Evolutionary conservation across 2,888 invertebrate genomes (phyloP), one percentile per base, ranked within the genome.

Genomic region (Pseudococcus viburni): DNA sequence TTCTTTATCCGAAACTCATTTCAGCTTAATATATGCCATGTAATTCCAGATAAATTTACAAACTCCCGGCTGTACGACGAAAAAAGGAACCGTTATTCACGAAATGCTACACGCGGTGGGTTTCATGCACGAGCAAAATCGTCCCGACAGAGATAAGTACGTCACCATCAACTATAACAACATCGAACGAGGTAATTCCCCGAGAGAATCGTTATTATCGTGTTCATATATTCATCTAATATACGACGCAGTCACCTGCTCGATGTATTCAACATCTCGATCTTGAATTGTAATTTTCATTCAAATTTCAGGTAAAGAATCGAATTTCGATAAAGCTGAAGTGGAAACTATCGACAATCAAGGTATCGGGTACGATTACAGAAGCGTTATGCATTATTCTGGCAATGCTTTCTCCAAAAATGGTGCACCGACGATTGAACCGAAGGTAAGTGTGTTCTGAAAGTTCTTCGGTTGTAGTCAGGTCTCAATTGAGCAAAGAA

Each of bases 331-430:
- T 89, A 96, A 95, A 91, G 93, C 94, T 0, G 92, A 93, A 7
- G 90, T 92, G 9, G 92, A 92, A 11, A 92, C 92, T 48, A 93
- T 94, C 0, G 92, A 94, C 85, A 94, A 93, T n/a, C 96, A 93
- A 91, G 95, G 95, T 0, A 94, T 96, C 0, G 92, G 93, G 0
- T 96, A 96, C 91, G 96, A 96, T 91, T 96, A 95, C 91, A 94
- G 94, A 90, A 96, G 96, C 90, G 95, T 96, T 0, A 96, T 96
- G 96, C 96, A 96, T 91, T 96, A 96, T 91, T 96, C 96, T 0
- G 93, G 94, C 33, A 94, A 94, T 84, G 96, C 96, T 5, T 96
- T 96, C 92, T 95, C 96, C 2, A 93, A 91, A 89, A 96, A 96
- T 91, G 94, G 94, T 9, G 92, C 93, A 90, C 94, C 95, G 19